Evolutionary conservation across 2,797 vertebrate species (phyloP).

Genomic region (Nyctalus aviator): DNA sequence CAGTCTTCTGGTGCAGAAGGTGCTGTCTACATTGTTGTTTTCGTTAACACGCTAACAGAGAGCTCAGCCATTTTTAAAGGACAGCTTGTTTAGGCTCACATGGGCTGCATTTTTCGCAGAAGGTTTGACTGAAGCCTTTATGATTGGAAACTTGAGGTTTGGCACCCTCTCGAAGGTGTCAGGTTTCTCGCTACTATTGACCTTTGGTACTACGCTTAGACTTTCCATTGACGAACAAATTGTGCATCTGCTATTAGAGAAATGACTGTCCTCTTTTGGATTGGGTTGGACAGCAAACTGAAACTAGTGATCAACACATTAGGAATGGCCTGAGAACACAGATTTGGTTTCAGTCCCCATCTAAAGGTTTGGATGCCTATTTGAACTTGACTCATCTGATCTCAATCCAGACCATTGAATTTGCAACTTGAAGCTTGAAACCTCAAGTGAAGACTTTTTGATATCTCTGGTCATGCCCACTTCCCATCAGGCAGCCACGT

Average conservation of each 20-base stretch:
- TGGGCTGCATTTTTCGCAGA: background rate
- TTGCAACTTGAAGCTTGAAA: slow-evolving; percentile 25
- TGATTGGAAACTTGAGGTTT: slow-evolving; percentile 63
- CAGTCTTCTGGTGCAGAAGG: background rate
- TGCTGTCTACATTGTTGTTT: background rate
- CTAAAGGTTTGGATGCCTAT: slow-evolving; percentile 60
- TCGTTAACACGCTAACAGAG: background rate
- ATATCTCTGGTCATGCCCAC: slow-evolving; percentile 49
- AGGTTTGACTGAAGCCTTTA: background rate
- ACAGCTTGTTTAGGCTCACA: background rate
- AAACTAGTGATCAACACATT: slow-evolving; percentile 25
- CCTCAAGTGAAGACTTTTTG: slow-evolving; percentile 56
- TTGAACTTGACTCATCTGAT: slow-evolving; percentile 61
- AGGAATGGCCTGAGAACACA: slow-evolving; percentile 58
- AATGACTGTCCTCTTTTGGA: slow-evolving; percentile 56
- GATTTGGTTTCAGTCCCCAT: slow-evolving; percentile 67
- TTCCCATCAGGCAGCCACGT: slow-evolving; percentile 58
- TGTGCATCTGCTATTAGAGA: slow-evolving; percentile 50
- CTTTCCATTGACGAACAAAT: slow-evolving; percentile 73
- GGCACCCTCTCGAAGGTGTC: slow-evolving; percentile 19
- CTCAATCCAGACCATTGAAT: slow-evolving; percentile 35
- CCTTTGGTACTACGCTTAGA: slow-evolving; percentile 57
- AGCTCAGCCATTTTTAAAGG: background rate
- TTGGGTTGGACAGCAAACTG: background rate
- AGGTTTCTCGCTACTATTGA: slow-evolving; percentile 67